Percentiles rank a stretch among this genome's conserved stretches.
phyloP scores from a whole-genome alignment of 2,888 invertebrate genomes.

The Fragum sueziense region DNA sequence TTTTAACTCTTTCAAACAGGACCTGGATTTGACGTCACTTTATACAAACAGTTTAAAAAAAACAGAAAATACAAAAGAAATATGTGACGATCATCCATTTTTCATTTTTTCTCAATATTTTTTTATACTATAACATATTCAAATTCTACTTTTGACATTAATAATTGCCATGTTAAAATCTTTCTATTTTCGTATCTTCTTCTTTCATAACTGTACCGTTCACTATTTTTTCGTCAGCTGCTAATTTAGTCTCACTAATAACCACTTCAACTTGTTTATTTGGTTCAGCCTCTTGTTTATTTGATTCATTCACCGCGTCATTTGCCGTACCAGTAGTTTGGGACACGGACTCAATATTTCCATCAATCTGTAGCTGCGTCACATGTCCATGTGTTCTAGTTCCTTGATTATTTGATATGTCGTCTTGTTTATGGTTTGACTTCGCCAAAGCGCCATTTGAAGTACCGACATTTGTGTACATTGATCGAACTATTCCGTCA shows the following conservation, averaged over 20 bases:
- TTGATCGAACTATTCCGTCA: not conserved
- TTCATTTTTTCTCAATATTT: not conserved
- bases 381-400: no score
- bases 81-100: not conserved
- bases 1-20: not conserved
- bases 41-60: not conserved
- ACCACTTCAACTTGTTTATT: not conserved
- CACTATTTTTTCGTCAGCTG: not conserved
- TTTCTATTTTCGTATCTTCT: not conserved
- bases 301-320: no score
- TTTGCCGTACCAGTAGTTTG: no score
- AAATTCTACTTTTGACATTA: no score
- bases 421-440: no score
- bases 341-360: no score
- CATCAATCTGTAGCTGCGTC: no score
- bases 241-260: not conserved
- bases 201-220: not conserved
- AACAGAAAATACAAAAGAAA: not conserved
- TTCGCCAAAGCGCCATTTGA: not conserved
- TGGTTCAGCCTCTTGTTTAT: no score
- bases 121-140: no score
- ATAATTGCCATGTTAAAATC: no score
- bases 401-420: no score
- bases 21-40: not conserved
- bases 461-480: not conserved